These are phyloP conservation scores for Corbicula japonica DNA, from an alignment of 2,888 invertebrate species.

Conservation along the genomic window DNA sequence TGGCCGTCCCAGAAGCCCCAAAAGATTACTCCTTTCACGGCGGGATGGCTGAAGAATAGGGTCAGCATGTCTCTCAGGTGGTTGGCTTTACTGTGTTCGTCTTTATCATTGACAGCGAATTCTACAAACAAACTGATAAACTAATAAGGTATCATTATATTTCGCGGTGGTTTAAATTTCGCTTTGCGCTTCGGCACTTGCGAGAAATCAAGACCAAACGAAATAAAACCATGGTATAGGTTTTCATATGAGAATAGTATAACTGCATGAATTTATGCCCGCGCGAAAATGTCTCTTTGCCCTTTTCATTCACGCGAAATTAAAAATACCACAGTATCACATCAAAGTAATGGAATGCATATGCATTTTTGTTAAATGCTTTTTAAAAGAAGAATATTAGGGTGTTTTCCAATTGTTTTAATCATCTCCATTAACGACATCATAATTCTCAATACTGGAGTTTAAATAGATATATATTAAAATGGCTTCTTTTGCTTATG, in stretches of 20 bases:
- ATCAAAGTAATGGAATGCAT: too few species aligned
- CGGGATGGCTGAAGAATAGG: slow-evolving; percentile 49
- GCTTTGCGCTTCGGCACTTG: neutral
- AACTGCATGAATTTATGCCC: neutral
- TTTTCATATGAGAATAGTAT: neutral
- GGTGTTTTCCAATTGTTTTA: too few species aligned
- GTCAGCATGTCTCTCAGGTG: slow-evolving; percentile 37
- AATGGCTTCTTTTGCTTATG: too few species aligned
- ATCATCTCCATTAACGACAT: too few species aligned
- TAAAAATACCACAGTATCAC: too few species aligned
- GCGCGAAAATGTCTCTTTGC: neutral
- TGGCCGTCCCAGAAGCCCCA: slow-evolving; percentile 58
- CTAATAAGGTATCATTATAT: too few species aligned
- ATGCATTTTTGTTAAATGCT: too few species aligned
- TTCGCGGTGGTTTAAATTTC: neutral
- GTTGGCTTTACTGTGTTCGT: slow-evolving; percentile 26
- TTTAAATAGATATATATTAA: too few species aligned
- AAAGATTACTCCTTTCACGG: slow-evolving; percentile 46
- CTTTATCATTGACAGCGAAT: slow-evolving; percentile 42
- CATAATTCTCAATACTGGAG: too few species aligned
- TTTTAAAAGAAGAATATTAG: too few species aligned
- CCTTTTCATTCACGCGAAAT: too few species aligned
- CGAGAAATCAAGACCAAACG: neutral
- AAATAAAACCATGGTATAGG: neutral
- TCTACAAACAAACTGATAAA: too few species aligned